phyloP scores from a whole-genome alignment of 2,888 invertebrate species.

The Xanthia togata region DNA sequence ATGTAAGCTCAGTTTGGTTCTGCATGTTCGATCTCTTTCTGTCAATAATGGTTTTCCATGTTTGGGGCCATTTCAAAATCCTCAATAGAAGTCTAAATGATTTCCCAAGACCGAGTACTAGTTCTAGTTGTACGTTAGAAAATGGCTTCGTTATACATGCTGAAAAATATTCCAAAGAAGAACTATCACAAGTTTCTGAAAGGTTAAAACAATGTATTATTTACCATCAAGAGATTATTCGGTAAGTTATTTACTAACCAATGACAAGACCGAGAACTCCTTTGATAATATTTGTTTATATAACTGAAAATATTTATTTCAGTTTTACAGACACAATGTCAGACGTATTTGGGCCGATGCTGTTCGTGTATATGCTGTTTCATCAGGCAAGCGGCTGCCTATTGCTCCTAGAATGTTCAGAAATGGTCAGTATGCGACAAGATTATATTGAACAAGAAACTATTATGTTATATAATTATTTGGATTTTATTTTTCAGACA shows the following conservation, averaged over 20 bases:
- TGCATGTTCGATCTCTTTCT: conserved; percentile 59
- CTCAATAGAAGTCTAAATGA: conserved; percentile 50
- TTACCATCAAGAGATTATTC: conserved; percentile 56
- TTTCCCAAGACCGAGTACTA: conserved; percentile 51
- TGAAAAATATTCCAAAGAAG: conserved; percentile 50
- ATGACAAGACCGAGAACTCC: neutral
- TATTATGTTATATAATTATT: too few species aligned
- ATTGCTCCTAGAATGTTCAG: conserved; percentile 64
- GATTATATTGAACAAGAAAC: neutral
- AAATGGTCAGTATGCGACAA: conserved; percentile 50
- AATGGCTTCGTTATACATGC: neutral
- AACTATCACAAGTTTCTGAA: conserved; percentile 31
- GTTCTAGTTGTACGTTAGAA: neutral
- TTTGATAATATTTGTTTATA: neutral
- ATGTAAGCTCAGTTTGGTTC: conserved; percentile 37
- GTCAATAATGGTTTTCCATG: conserved; percentile 60
- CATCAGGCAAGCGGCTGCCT: conserved; percentile 66
- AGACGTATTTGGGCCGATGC: conserved; percentile 55
- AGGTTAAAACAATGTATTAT: conserved; percentile 50
- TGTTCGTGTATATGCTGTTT: conserved; percentile 57
- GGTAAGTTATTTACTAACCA: conserved; percentile 44
- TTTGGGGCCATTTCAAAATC: conserved; percentile 67
- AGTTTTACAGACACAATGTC: conserved; percentile 60
- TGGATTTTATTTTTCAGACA: conserved; percentile 46
- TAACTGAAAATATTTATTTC: neutral